Evolutionary conservation across 2,888 invertebrate species (phyloP).

Genomic region (Sceliomorpha sp.): DNA sequence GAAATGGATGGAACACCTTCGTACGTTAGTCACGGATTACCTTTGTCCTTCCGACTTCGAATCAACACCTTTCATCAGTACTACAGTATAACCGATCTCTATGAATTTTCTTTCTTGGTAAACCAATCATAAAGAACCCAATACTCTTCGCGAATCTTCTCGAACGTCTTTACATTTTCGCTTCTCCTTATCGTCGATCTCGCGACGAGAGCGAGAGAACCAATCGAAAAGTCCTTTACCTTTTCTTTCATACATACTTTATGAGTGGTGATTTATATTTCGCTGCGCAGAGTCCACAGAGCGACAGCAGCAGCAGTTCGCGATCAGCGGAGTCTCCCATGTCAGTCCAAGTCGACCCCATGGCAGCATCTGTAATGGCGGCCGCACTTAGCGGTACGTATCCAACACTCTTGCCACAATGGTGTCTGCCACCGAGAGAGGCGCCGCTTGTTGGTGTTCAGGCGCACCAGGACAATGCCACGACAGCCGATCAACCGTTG

Average conservation of each 20-base stretch:
- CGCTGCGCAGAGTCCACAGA: slow-evolving; percentile 76
- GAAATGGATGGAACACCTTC: slow-evolving; percentile 5
- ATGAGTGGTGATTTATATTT: slow-evolving; percentile 20
- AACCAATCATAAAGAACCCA: too few species aligned
- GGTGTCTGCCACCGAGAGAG: slow-evolving; percentile 78
- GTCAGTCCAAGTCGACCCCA: slow-evolving; percentile 81
- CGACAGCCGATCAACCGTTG: slow-evolving; percentile 87
- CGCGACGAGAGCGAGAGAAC: neutral
- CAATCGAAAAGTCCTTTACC: neutral
- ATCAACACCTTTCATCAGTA: too few species aligned
- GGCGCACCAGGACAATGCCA: slow-evolving; percentile 73
- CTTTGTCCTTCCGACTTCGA: too few species aligned
- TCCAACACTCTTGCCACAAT: slow-evolving; percentile 78
- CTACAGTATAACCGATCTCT: too few species aligned
- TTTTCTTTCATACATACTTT: slow-evolving; percentile 21
- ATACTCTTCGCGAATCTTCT: too few species aligned
- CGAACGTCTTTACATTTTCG: too few species aligned
- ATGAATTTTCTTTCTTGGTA: too few species aligned
- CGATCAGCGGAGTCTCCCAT: slow-evolving; percentile 80
- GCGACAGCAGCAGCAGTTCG: slow-evolving; percentile 79
- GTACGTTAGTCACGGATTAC: slow-evolving; percentile 23
- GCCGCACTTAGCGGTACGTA: slow-evolving; percentile 85
- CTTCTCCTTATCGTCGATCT: neutral
- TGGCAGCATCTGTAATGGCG: slow-evolving; percentile 86
- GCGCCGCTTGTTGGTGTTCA: slow-evolving; percentile 80